Conservation (phyloP, 2,888 invertebrate genomes). For the Euplexia lucipara region DNA sequence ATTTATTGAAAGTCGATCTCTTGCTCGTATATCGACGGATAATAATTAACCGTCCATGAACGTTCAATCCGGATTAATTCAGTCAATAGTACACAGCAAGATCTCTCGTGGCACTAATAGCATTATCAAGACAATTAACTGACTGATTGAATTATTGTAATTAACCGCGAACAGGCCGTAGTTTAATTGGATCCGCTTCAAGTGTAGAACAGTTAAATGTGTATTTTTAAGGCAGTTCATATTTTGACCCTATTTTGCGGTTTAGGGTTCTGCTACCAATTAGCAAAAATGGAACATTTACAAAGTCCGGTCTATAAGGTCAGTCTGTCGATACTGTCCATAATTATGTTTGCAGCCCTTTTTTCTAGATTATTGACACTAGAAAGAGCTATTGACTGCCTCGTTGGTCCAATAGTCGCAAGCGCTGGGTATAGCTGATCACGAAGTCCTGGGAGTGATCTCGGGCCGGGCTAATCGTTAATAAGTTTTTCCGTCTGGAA, state of each 20-base stretch:
- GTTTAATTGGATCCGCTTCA: not conserved
- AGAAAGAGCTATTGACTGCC: too few relatives aligned
- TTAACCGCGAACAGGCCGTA: not conserved
- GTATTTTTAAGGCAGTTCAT: not conserved
- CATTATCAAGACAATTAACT: slow-evolving; percentile 16
- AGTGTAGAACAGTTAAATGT: not conserved
- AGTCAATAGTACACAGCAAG: slow-evolving; percentile 13
- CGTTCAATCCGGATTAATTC: slow-evolving; percentile 27
- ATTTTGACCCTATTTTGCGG: not conserved
- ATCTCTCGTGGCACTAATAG: slow-evolving; percentile 27
- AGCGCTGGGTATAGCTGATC: too few relatives aligned
- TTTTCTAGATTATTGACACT: too few relatives aligned
- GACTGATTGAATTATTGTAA: slow-evolving; percentile 5
- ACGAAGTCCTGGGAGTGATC: too few relatives aligned
- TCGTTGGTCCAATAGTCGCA: too few relatives aligned
- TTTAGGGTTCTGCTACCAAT: too few relatives aligned
- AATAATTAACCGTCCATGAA: slow-evolving; percentile 21
- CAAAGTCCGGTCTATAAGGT: too few relatives aligned
- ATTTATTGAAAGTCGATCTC: not conserved
- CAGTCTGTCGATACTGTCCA: too few relatives aligned
- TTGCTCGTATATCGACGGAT: not conserved
- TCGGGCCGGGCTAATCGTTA: too few relatives aligned
- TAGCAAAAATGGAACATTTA: too few relatives aligned
- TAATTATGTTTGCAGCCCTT: too few relatives aligned
- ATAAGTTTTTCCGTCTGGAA: too few relatives aligned